Base-by-base conservation (phyloP, 2,797 vertebrate species). In the Myotis planiceps region DNA sequence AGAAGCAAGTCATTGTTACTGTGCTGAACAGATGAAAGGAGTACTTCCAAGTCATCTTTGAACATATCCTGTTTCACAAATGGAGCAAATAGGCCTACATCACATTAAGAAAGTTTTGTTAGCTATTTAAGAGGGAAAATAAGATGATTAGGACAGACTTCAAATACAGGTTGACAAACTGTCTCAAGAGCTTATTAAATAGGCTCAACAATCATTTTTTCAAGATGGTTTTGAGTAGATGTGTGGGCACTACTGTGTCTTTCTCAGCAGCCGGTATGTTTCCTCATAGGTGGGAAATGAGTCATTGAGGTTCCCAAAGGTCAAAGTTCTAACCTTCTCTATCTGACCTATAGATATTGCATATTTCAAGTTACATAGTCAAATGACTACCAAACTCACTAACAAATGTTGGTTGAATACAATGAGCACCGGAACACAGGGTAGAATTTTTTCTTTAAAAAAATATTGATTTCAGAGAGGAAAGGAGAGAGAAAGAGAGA, bases 21-120 rank as follows among this genome's bases (percentile, higher is more conserved):
- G 32, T 92, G 71, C 53, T 47, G 84, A 53, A 80, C 42, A 86
- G 58, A 89, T 55, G 75, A 95, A 65, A 55, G 16, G 63, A 53
- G 82, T n/a, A 16, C 49, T 85, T 95, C 71, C 51, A 88, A 75
- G 29, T 49, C 55, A 74, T 89, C 63, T 95, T 95, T 92, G 60
- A 92, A 90, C 32, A 32, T 78, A 76, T 58, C 53, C 74, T 80
- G 7, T 95, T 96, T 97, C 83, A 92, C 65, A 91, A 95, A 96
- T 69, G 60, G 45, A 92, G 90, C 65, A 93, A 74, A 71, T 58
- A 91, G 90, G 19, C 37, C 81, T 76, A 76, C 72, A 91, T 66
- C 80, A 32, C 63, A 68, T 91, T 96, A 89, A 82, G 68, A 80
- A 71, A 66, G 39, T 84, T 92, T 94, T 75, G 72, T 93, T 93